Evolutionary conservation across 2,888 invertebrate genomes (phyloP).

Genomic region (Cactoblastis cactorum): DNA sequence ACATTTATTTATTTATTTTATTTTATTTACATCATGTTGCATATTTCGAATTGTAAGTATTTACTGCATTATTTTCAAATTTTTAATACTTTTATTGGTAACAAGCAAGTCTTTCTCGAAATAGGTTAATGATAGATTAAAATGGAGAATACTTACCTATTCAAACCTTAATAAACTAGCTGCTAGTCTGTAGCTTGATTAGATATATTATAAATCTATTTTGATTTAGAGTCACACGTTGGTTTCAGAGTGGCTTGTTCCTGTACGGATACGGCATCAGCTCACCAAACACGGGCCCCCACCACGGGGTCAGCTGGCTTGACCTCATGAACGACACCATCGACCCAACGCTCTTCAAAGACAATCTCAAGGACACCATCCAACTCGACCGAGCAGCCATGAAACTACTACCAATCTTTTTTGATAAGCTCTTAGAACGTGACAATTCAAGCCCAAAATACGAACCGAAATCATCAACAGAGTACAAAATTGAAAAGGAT

Average conservation of each 20-base stretch:
- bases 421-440: constrained; percentile 45
- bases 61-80: not conserved
- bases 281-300: constrained; percentile 26
- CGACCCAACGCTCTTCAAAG: constrained; percentile 34
- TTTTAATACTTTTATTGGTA: too few species aligned
- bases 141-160: not conserved
- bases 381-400: constrained; percentile 23
- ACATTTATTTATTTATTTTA: not conserved
- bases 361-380: constrained; percentile 31
- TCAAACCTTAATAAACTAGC: too few species aligned
- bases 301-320: constrained; percentile 41
- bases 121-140: not conserved
- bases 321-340: constrained; percentile 45
- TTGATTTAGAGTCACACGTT: too few species aligned
- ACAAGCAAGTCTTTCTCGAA: too few species aligned
- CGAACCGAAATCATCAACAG: constrained; percentile 35
- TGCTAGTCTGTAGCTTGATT: too few species aligned
- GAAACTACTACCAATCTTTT: constrained; percentile 49
- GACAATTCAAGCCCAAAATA: constrained; percentile 34
- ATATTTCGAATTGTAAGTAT: not conserved
- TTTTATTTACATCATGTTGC: too few species aligned
- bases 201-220: too few species aligned
- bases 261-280: constrained; percentile 55
- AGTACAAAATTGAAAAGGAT: constrained; percentile 38
- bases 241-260: constrained; percentile 60